These are phyloP conservation scores for Herpailurus yagouaroundi DNA, from an alignment of 2,113 vertebrate genomes.

Conservation along the genomic window DNA sequence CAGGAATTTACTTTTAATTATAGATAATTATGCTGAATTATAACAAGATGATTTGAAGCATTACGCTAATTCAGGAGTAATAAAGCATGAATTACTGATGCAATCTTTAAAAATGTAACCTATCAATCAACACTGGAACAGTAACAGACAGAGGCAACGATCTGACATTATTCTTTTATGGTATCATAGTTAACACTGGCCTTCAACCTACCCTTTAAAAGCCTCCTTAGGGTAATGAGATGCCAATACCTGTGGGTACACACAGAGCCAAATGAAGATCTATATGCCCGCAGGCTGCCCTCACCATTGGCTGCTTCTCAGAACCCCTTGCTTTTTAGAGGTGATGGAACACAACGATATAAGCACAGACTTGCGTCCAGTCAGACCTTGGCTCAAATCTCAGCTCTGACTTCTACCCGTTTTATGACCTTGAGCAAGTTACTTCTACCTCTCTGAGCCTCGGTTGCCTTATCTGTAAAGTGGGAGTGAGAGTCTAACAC, in stretches of 20 bases:
- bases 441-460: not conserved
- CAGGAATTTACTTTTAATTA: constrained; percentile 75
- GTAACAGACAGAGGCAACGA: constrained; percentile 66
- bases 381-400: not conserved
- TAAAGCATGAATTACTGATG: constrained; percentile 58
- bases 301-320: not conserved
- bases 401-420: not conserved
- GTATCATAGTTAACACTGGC: constrained; percentile 63
- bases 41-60: constrained; percentile 69
- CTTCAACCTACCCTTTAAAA: constrained; percentile 67
- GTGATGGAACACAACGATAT: not conserved
- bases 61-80: constrained; percentile 60
- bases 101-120: constrained; percentile 68
- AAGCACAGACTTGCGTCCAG: not conserved
- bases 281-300: not conserved
- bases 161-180: constrained; percentile 76
- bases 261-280: not conserved
- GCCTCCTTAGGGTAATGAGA: constrained; percentile 60
- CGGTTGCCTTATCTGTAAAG: not conserved
- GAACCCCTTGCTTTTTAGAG: not conserved
- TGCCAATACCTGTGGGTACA: constrained; percentile 15
- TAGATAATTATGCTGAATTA: constrained; percentile 65
- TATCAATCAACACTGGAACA: constrained; percentile 66
- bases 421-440: not conserved
- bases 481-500: not conserved